Evolutionary conservation across 2,888 invertebrate species (phyloP).

Genomic region (Eristalinus aeneus): DNA sequence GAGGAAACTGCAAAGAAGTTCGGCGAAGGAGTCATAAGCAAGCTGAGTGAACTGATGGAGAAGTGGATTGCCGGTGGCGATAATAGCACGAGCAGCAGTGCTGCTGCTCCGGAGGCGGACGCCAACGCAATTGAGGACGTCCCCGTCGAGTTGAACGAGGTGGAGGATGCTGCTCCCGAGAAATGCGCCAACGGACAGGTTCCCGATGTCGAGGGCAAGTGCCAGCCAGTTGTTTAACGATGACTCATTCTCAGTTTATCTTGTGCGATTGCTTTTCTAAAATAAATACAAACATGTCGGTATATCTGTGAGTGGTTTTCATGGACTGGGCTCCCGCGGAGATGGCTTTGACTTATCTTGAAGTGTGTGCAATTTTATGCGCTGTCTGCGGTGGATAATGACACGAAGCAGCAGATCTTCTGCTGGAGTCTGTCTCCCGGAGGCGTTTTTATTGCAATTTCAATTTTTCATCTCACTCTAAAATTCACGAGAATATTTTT

Average conservation of each 20-base stretch:
- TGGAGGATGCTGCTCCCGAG: slow-evolving; percentile 15
- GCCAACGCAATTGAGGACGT: background rate
- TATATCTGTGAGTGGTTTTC: background rate
- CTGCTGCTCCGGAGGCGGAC: background rate
- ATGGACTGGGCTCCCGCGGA: background rate
- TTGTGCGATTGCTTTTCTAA: background rate
- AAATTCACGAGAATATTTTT: too few relatives aligned
- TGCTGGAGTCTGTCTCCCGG: too few relatives aligned
- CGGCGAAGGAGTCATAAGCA: slow-evolving; percentile 74
- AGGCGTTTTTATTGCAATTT: too few relatives aligned
- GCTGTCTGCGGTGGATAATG: background rate
- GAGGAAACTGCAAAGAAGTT: slow-evolving; percentile 76
- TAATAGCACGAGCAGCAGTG: slow-evolving; percentile 15
- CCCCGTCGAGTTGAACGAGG: slow-evolving; percentile 46
- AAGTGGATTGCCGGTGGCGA: slow-evolving; percentile 56
- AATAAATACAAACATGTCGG: background rate
- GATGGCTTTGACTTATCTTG: background rate
- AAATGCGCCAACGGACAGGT: slow-evolving; percentile 71
- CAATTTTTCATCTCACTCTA: too few relatives aligned
- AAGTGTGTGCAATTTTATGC: background rate
- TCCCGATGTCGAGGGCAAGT: slow-evolving; percentile 71
- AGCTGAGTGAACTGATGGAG: slow-evolving; percentile 74
- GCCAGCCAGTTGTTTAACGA: slow-evolving; percentile 59
- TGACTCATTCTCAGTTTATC: background rate
- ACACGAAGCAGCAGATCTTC: too few relatives aligned